Evolutionary conservation across 2,113 vertebrate species (phyloP).

Genomic region (Lepus europaeus): DNA sequence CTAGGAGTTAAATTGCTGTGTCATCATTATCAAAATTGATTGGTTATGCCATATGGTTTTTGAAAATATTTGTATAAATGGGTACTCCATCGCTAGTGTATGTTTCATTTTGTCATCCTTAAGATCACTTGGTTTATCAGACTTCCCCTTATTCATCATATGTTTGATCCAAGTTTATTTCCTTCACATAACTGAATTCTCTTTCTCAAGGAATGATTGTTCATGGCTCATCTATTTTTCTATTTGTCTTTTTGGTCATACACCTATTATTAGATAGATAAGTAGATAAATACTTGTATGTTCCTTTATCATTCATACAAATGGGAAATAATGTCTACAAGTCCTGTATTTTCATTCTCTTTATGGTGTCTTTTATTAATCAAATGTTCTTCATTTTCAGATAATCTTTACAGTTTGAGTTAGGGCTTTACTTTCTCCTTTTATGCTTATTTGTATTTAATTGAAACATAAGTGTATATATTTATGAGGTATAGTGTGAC

Average conservation of each 20-base stretch:
- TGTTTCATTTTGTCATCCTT: background rate
- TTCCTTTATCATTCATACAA: background rate
- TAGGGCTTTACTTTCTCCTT: no score
- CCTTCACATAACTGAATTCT: background rate
- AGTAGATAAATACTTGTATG: background rate
- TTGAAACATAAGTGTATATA: no score
- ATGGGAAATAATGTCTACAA: background rate
- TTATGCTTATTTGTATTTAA: no score
- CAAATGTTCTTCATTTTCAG: slow-evolving; percentile 3
- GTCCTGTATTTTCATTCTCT: background rate
- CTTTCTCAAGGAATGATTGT: background rate
- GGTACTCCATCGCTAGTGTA: background rate
- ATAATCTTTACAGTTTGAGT: background rate
- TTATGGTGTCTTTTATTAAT: background rate
- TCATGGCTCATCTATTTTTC: background rate
- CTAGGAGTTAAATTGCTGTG: background rate
- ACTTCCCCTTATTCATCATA: slow-evolving; percentile 23
- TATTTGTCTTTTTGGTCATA: slow-evolving; percentile 12
- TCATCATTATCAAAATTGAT: slow-evolving; percentile 1
- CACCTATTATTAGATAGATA: background rate
- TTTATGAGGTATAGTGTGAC: no score
- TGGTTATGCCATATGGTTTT: background rate
- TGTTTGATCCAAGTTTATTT: background rate
- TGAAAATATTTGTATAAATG: background rate
- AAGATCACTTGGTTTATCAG: slow-evolving; percentile 20